Percentiles rank a stretch among this genome's conserved stretches.
These are phyloP conservation scores for Nemopilema nomurai DNA, from an alignment of 30 jellyfish, hydroid and myxozoan species.

Conservation along the genomic window DNA sequence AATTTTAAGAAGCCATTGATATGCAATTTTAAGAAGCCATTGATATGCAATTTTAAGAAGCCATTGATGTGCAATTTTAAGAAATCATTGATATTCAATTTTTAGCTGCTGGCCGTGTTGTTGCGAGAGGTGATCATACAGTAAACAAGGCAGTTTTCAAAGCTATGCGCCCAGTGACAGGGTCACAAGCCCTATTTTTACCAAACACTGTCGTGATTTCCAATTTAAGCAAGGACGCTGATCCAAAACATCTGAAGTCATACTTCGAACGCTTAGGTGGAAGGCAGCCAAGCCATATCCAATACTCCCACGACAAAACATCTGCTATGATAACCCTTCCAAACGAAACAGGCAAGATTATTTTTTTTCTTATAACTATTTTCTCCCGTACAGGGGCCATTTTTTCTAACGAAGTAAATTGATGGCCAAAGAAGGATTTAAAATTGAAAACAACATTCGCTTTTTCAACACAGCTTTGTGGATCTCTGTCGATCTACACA, in stretches of 20 bases:
- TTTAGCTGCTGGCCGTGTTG: background rate
- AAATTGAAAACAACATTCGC: no score
- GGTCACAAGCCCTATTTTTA: background rate
- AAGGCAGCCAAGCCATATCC: background rate
- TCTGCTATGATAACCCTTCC: conserved; percentile 14
- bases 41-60: no score
- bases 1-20: no score
- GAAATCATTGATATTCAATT: background rate
- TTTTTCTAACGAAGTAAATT: background rate
- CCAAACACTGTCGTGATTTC: background rate
- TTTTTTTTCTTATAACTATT: no score
- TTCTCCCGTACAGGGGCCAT: no score
- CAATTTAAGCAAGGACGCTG: background rate
- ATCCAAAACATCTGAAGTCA: background rate
- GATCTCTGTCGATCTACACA: no score
- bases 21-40: no score
- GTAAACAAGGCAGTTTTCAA: background rate
- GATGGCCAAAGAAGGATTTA: background rate
- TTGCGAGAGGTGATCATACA: background rate
- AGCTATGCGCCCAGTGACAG: background rate
- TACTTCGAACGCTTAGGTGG: background rate
- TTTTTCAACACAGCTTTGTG: no score
- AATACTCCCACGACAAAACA: background rate
- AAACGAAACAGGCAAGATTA: conserved; percentile 19
- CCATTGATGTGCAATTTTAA: no score